These are phyloP conservation scores for Calycopis cecrops DNA, from an alignment of 1,140 invertebrate genomes.

Conservation along the genomic window DNA sequence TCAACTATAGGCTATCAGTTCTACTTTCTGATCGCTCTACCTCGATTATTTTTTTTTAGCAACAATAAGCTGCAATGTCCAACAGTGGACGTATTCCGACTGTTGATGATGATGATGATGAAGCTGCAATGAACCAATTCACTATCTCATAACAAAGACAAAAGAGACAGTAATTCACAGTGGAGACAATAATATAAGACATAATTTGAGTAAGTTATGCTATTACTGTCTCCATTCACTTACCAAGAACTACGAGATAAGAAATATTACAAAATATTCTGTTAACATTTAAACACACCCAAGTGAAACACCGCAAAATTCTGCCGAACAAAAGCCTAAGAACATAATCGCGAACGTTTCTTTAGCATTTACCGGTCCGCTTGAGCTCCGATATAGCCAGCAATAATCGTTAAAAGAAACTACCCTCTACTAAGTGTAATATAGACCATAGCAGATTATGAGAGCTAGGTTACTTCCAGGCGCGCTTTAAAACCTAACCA, in stretches of 20 bases:
- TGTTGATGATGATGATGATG: no score
- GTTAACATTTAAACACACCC: not conserved
- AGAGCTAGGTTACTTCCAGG: conserved; percentile 28
- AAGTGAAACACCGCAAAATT: conserved; percentile 1
- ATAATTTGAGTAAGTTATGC: no score
- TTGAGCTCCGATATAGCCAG: conserved; percentile 27
- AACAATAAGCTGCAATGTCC: no score
- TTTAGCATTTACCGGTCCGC: conserved; percentile 21
- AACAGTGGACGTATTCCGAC: no score
- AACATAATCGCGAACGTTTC: conserved; percentile 13
- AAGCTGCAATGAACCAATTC: no score
- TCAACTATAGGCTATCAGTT: no score
- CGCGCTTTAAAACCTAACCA: conserved; percentile 30
- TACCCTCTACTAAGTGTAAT: conserved; percentile 37
- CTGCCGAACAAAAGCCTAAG: conserved; percentile 1
- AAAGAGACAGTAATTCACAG: no score
- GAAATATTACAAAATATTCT: not conserved
- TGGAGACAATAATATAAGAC: no score
- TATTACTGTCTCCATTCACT: not conserved
- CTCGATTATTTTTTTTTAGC: no score
- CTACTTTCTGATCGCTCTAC: no score
- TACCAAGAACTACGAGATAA: not conserved
- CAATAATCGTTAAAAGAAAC: conserved; percentile 42
- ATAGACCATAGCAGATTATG: conserved; percentile 35
- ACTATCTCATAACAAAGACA: no score